Conservation (phyloP, 2,113 vertebrate species). For the Columbina picui region DNA sequence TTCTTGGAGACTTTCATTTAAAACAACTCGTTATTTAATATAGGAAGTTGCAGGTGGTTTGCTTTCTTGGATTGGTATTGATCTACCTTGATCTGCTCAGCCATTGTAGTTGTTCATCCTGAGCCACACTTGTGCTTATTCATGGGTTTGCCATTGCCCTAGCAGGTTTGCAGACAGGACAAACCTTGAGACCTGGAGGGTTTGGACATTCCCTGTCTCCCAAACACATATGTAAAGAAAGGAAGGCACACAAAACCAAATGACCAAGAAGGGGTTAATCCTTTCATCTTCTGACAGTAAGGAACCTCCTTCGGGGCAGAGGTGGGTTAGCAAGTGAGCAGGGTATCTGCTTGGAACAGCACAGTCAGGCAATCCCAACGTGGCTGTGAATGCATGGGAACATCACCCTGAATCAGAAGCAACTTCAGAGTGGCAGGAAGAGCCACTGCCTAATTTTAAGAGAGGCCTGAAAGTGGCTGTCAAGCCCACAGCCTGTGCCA, state of each 20-base stretch:
- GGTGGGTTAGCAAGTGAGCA: background rate
- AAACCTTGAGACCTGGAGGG: background rate
- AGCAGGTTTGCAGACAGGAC: background rate
- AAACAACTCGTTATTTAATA: background rate
- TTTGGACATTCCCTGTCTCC: background rate
- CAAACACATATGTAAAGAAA: background rate
- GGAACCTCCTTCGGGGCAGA: background rate
- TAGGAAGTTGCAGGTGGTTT: background rate
- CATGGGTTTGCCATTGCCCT: background rate
- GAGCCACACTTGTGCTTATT: background rate
- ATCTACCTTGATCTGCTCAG: background rate
- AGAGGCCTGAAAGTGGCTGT: background rate
- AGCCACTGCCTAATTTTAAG: background rate
- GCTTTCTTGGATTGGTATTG: background rate
- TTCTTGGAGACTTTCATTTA: background rate
- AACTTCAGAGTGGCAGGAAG: background rate
- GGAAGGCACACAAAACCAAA: background rate
- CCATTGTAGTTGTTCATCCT: background rate
- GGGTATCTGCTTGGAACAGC: background rate
- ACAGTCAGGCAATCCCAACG: background rate
- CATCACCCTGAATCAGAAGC: background rate
- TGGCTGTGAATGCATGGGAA: background rate
- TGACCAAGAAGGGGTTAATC: background rate
- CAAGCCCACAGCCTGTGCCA: fast-evolving
- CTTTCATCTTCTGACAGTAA: background rate